Conservation (phyloP, 2,888 invertebrate species). For the Linnaemya vulpina region DNA sequence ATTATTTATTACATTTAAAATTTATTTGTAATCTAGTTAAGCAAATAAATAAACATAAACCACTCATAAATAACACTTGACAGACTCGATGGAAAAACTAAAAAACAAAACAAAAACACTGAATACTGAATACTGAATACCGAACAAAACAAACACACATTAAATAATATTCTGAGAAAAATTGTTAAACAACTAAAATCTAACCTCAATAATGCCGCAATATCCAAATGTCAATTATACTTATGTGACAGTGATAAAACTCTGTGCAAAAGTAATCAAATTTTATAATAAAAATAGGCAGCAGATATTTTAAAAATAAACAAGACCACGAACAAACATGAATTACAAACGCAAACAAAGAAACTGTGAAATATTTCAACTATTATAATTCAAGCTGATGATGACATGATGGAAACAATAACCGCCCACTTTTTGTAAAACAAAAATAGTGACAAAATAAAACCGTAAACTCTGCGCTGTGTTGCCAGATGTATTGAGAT, state of each 20-base stretch:
- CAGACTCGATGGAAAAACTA: background rate
- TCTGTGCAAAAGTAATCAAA: constrained; percentile 37
- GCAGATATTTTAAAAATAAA: constrained; percentile 20
- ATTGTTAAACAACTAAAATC: constrained; percentile 26
- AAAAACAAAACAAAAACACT: background rate
- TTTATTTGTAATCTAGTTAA: constrained; percentile 33
- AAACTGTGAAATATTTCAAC: constrained; percentile 3
- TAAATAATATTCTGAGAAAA: constrained; percentile 27
- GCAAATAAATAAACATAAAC: constrained; percentile 37
- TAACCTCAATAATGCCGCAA: constrained; percentile 44
- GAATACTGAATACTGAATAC: background rate
- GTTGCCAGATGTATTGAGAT: background rate
- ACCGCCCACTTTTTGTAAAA: constrained; percentile 38
- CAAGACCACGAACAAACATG: background rate
- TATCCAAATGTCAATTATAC: constrained; percentile 48
- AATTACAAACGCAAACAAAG: constrained; percentile 1
- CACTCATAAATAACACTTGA: constrained; percentile 9
- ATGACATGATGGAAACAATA: constrained; percentile 23
- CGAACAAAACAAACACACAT: constrained; percentile 1
- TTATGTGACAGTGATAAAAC: constrained; percentile 26
- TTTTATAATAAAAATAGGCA: constrained; percentile 11
- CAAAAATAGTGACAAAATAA: background rate
- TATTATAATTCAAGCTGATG: constrained; percentile 33
- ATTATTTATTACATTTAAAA: constrained; percentile 2
- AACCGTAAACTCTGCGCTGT: background rate